Base-by-base conservation (phyloP, 2,113 vertebrate species). In the Meriones unguiculatus region DNA sequence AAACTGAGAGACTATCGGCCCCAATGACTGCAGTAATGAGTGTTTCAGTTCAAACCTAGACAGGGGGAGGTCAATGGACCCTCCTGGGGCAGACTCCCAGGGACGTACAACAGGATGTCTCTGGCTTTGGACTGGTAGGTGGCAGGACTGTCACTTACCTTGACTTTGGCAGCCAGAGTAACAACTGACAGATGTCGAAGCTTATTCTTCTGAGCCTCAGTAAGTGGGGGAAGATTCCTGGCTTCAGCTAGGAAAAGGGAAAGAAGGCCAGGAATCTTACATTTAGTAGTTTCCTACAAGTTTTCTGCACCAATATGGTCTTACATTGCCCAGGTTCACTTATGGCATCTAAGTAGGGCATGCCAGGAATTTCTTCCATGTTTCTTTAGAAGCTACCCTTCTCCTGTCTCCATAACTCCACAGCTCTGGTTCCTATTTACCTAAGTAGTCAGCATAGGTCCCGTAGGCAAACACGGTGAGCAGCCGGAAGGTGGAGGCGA, bases 391-490 rank as follows among this genome's bases (percentile, higher is more conserved):
- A 93, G 94, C 0, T 46, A 67, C 87, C 92, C 76, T 86, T 92
- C 57, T 90, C 92, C 93, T 92, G 87, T 20, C 9, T 72, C 89
- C 18, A 13, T 7, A 11, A 65, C 67, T 41, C n/a, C 69, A 64
- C 18, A 85, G 84, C 50, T 30, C 65, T 15, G 87, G 67, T 13
- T 78, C 67, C 50, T 67, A 90, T 25, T 98, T 98, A 99, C 99
- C 99, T 99, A 99, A 98, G 97, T 99, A 99, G 98, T 99, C 99
- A 70, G 99, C 98, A 92, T 99, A 99, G 75, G 99, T 99, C 98
- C 99, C 99, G 80, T 99, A 99, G 90, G 99, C 99, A 96, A 99
- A 99, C 98, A 99, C 99, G 86, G 99, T 99, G 97, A 99, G 99
- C 93, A 99, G 99, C 95, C 99, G 99, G 97, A 99, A 99, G 10